These are phyloP conservation scores for Gymnocheta viridis DNA, from an alignment of 2,888 invertebrate species.

Conservation along the genomic window DNA sequence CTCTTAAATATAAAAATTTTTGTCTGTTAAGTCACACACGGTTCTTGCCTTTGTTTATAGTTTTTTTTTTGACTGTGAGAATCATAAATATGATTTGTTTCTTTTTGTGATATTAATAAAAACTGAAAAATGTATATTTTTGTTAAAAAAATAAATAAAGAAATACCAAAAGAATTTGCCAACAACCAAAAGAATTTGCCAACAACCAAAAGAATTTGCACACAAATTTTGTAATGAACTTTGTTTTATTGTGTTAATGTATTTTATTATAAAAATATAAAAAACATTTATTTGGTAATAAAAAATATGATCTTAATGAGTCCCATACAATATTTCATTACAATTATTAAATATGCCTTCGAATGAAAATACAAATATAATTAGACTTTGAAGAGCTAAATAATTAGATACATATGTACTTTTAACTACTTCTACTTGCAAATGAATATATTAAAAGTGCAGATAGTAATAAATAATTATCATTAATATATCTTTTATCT, in stretches of 20 bases:
- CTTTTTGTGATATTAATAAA: slow-evolving; percentile 64
- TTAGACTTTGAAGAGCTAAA: background rate
- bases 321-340: background rate
- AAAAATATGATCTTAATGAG: too few relatives aligned
- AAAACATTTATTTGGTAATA: slow-evolving; percentile 5
- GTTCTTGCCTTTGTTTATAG: slow-evolving; percentile 21
- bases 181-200: slow-evolving; percentile 58
- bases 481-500: too few relatives aligned
- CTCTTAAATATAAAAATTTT: slow-evolving; percentile 47
- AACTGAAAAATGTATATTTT: slow-evolving; percentile 62
- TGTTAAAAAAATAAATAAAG: slow-evolving; percentile 35
- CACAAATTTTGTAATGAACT: slow-evolving; percentile 49
- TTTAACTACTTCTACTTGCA: too few relatives aligned
- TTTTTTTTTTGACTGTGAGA: slow-evolving; percentile 56
- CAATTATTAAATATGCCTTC: background rate
- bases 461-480: too few relatives aligned
- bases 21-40: slow-evolving; percentile 44
- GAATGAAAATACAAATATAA: slow-evolving; percentile 4
- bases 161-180: slow-evolving; percentile 56
- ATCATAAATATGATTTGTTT: slow-evolving; percentile 52
- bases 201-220: slow-evolving; percentile 23
- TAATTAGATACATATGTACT: too few relatives aligned
- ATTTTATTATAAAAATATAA: slow-evolving; percentile 27
- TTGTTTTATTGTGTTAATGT: slow-evolving; percentile 36
- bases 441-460: too few relatives aligned